Conservation (phyloP, 2,113 vertebrate genomes). For the Lophura nycthemera region DNA sequence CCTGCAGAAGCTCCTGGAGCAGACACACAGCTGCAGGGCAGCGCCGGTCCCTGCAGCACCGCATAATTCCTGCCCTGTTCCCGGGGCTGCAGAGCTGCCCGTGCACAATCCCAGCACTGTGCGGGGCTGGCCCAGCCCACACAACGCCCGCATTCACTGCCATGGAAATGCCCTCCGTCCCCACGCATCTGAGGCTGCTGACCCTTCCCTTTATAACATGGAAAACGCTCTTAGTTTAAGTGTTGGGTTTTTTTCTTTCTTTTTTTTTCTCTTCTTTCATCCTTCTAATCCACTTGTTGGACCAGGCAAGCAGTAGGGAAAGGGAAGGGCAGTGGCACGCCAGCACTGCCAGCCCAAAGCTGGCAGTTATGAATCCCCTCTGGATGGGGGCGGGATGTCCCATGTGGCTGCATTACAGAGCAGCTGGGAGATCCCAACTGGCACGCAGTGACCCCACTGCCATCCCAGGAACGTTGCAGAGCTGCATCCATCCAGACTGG, state of each 20-base stretch:
- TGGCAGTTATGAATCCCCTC: constrained; percentile 19
- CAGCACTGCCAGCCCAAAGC: neutral
- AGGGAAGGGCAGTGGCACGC: constrained; percentile 1
- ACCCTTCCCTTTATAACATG: neutral
- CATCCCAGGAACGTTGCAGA: rapidly evolving
- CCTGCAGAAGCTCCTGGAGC: constrained; percentile 1
- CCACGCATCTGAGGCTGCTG: neutral
- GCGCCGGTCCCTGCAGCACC: constrained; percentile 35
- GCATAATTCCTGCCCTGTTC: constrained; percentile 77
- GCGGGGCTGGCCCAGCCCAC: constrained; percentile 33
- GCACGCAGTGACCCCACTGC: neutral
- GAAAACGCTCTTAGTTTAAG: neutral
- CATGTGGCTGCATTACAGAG: neutral
- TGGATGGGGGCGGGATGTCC: too few relatives aligned
- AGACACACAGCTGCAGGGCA: constrained; percentile 64
- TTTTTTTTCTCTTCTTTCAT: neutral
- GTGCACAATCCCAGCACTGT: constrained; percentile 69
- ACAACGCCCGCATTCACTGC: constrained; percentile 69
- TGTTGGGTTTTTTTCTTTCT: neutral
- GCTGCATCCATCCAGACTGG: rapidly evolving
- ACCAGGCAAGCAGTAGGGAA: neutral
- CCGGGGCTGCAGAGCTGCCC: constrained; percentile 26
- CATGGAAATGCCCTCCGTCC: neutral
- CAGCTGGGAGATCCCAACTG: neutral
- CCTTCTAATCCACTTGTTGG: neutral